Conservation (phyloP, 92 coral and sea anemone genomes). For the Isaurus tuberculatus region DNA sequence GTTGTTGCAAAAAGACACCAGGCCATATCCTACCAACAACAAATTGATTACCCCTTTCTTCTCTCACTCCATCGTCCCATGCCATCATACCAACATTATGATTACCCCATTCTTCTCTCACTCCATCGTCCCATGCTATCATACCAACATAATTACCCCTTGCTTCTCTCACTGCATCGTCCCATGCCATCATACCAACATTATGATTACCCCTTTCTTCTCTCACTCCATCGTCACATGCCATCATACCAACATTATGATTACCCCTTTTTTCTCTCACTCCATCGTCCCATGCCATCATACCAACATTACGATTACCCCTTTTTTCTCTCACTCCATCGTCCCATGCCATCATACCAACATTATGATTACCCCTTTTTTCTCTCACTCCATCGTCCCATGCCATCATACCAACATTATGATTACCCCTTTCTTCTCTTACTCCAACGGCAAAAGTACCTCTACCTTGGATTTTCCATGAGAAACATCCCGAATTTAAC, state of each 20-base stretch:
- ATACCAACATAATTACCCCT: not conserved
- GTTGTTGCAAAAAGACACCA: too few relatives aligned
- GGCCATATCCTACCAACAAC: too few relatives aligned
- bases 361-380: not conserved
- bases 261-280: not conserved
- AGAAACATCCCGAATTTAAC: not conserved
- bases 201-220: not conserved
- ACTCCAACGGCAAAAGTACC: slow-evolving; percentile 17
- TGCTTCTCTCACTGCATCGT: not conserved
- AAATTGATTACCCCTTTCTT: too few relatives aligned
- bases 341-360: too few relatives aligned
- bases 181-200: too few relatives aligned
- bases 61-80: too few relatives aligned
- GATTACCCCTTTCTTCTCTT: not conserved
- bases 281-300: too few relatives aligned
- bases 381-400: not conserved
- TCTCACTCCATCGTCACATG: slow-evolving; percentile 3
- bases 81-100: too few relatives aligned
- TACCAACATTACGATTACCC: too few relatives aligned
- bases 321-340: too few relatives aligned
- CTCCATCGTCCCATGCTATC: not conserved
- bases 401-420: not conserved
- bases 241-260: too few relatives aligned
- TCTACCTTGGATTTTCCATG: slow-evolving; percentile 20
- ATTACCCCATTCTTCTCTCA: not conserved